These are phyloP conservation scores for Pinna nobilis DNA, from an alignment of 1,140 invertebrate genomes.

Conservation along the genomic window DNA sequence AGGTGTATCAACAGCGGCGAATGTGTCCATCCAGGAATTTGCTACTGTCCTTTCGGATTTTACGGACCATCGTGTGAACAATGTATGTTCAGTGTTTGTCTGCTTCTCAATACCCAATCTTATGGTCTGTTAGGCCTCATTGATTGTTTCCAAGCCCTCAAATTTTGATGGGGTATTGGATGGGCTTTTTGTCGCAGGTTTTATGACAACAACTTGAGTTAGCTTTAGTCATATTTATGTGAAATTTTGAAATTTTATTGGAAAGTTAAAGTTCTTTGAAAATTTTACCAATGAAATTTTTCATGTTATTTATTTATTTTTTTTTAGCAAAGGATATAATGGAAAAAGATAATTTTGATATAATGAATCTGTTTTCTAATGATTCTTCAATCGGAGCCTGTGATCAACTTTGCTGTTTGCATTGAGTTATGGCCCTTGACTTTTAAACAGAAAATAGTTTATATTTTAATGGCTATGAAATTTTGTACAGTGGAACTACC, in stretches of 20 bases:
- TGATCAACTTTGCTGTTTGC: no score
- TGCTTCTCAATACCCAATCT: neutral
- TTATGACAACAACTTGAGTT: neutral
- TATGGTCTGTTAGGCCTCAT: neutral
- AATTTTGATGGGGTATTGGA: neutral
- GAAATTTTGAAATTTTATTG: neutral
- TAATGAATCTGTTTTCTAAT: no score
- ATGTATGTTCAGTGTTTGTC: neutral
- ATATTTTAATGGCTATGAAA: no score
- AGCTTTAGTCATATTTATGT: neutral
- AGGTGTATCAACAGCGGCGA: constrained; percentile 25
- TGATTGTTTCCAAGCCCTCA: neutral
- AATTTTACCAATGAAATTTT: no score
- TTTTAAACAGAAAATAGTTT: no score
- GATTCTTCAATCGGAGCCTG: no score
- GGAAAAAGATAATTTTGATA: no score
- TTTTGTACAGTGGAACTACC: no score
- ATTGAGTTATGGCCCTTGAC: no score
- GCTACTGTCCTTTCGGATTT: constrained; percentile 31
- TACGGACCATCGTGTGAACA: constrained; percentile 25
- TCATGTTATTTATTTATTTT: no score
- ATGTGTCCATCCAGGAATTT: constrained; percentile 28
- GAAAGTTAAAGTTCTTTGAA: neutral
- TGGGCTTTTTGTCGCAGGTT: no score
- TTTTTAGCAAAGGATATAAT: no score